Conservation (phyloP, 2,797 vertebrate genomes). For the Eulemur albifrons region DNA sequence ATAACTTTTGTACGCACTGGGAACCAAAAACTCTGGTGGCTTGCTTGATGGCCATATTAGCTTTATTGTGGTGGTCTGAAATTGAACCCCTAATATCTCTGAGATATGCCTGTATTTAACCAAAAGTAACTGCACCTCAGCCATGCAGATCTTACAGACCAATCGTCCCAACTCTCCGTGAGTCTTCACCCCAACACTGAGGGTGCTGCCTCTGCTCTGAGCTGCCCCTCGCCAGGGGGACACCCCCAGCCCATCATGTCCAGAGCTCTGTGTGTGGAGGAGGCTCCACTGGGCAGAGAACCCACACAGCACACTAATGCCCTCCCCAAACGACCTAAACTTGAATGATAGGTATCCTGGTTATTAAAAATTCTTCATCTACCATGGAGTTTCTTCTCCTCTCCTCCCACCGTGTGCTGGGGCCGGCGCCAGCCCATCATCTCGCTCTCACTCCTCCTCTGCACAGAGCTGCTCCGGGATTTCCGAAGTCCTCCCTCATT, state of each 20-base stretch:
- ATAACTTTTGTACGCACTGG: not conserved
- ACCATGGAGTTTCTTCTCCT: not conserved
- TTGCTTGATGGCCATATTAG: not conserved
- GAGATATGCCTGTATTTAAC: not conserved
- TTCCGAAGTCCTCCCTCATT: not conserved
- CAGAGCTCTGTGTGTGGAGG: rapidly evolving
- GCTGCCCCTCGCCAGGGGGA: too few species aligned
- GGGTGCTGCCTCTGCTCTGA: not conserved
- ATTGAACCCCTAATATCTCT: not conserved
- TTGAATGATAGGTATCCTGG: not conserved
- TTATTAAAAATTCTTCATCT: not conserved
- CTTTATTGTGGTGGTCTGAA: not conserved
- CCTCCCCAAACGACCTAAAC: not conserved
- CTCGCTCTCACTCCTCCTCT: not conserved
- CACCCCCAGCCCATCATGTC: rapidly evolving
- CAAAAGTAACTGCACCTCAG: not conserved
- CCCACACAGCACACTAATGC: not conserved
- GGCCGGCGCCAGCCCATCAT: rapidly evolving
- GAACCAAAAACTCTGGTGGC: not conserved
- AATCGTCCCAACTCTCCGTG: not conserved
- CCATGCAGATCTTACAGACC: not conserved
- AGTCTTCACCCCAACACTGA: not conserved
- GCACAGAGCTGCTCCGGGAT: not conserved
- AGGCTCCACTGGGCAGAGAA: not conserved
- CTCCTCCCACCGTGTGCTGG: not conserved